These are phyloP conservation scores for Elysia crispata DNA, from an alignment of 2,888 invertebrate species.

Conservation along the genomic window DNA sequence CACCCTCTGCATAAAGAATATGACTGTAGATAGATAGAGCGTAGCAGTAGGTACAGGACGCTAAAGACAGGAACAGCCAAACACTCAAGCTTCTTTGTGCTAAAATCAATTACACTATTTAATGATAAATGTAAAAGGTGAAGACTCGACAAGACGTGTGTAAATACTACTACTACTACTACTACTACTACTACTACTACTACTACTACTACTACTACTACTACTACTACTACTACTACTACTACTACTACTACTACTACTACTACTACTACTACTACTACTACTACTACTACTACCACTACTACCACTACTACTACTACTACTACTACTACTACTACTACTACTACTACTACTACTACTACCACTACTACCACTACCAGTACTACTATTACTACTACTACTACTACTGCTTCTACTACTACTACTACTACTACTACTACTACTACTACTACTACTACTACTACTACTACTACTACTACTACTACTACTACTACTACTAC, in stretches of 20 bases:
- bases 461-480: conserved; percentile 33
- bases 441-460: conserved; percentile 42
- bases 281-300: conserved; percentile 41
- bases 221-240: conserved; percentile 32
- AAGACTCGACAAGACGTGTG: too few species aligned
- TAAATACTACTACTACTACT: too few species aligned
- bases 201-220: conserved; percentile 31
- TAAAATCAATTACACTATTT: too few species aligned
- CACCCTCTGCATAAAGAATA: too few species aligned
- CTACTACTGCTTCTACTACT: too few species aligned
- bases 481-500: conserved; percentile 28
- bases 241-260: conserved; percentile 31
- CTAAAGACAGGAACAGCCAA: too few species aligned
- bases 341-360: conserved; percentile 27
- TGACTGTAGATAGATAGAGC: too few species aligned
- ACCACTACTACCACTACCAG: conserved; percentile 40
- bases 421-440: conserved; percentile 41
- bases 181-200: conserved; percentile 9
- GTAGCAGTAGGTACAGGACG: too few species aligned
- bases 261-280: conserved; percentile 36
- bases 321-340: conserved; percentile 18
- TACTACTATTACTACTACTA: too few species aligned
- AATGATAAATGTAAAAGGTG: too few species aligned
- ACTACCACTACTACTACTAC: conserved; percentile 33
- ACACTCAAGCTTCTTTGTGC: too few species aligned